Conservation (phyloP, 2,113 vertebrate species). For the Phycodurus eques region DNA sequence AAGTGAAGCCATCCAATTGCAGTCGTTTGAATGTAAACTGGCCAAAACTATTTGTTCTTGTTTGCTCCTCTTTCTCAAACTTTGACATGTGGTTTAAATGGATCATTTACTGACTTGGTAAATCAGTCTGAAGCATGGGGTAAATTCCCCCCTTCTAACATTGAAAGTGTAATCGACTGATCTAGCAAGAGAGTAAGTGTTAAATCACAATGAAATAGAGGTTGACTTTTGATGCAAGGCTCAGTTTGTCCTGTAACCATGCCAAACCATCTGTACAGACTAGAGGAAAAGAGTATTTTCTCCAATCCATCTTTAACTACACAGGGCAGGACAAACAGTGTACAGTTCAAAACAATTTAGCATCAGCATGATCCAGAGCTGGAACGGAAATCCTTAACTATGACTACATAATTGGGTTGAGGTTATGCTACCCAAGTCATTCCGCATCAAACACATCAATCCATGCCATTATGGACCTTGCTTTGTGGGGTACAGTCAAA, state of each 20-base stretch:
- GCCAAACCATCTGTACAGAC: conserved; percentile 76
- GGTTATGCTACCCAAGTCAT: not conserved
- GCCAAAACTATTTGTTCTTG: conserved; percentile 19
- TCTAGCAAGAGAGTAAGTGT: conserved; percentile 71
- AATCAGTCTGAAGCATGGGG: conserved; percentile 40
- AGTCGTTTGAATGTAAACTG: conserved; percentile 22
- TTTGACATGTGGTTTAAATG: conserved; percentile 38
- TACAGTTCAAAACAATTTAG: no score
- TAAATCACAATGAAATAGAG: conserved; percentile 79
- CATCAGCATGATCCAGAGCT: conserved; percentile 28
- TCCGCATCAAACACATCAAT: not conserved
- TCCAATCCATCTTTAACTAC: conserved; percentile 58
- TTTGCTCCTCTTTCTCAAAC: conserved; percentile 20
- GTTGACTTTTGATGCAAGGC: conserved; percentile 71
- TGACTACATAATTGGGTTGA: conserved; percentile 6
- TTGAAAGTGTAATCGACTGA: conserved; percentile 66
- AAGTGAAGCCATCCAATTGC: conserved; percentile 35
- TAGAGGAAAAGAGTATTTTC: conserved; percentile 59
- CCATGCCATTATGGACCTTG: not conserved
- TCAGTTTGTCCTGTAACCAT: conserved; percentile 75
- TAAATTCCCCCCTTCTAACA: conserved; percentile 28
- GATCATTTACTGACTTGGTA: conserved; percentile 47
- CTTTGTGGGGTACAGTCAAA: not conserved
- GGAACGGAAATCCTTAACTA: conserved; percentile 35
- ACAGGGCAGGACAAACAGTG: conserved; percentile 20